phyloP scores from a whole-genome alignment of 2,113 vertebrate genomes.

The Zosterops pallidus region DNA sequence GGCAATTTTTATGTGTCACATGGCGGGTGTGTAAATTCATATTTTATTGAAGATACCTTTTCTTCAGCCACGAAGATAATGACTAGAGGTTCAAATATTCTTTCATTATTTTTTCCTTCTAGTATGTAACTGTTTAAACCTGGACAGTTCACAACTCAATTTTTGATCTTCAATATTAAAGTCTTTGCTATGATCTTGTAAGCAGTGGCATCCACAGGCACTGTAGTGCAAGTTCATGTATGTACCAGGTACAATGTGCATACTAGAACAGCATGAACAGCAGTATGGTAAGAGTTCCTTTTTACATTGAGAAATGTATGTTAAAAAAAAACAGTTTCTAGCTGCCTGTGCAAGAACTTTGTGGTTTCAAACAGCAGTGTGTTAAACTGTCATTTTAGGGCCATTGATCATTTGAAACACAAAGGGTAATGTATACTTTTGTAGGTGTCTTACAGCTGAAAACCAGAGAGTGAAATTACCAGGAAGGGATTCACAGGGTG shows the following conservation, averaged over 20 bases:
- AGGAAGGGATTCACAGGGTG: not conserved
- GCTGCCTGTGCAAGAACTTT: not conserved
- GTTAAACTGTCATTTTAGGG: not conserved
- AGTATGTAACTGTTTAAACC: not conserved
- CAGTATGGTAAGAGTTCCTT: not conserved
- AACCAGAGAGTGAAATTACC: not conserved
- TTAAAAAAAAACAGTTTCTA: not conserved
- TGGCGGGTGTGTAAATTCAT: not conserved
- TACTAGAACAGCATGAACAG: not conserved
- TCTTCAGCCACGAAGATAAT: not conserved
- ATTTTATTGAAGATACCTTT: not conserved
- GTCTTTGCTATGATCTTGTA: not conserved
- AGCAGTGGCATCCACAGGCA: not conserved
- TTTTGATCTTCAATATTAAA: not conserved
- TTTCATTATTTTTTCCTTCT: not conserved
- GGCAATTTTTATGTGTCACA: not conserved
- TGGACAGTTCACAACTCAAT: not conserved
- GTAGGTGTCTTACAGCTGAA: not conserved
- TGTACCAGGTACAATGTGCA: fast-evolving
- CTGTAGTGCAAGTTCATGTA: not conserved
- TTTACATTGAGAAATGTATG: not conserved
- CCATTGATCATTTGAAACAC: not conserved
- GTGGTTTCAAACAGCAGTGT: not conserved
- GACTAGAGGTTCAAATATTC: not conserved
- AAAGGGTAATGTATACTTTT: not conserved